phyloP scores from a whole-genome alignment of 1,140 invertebrate genomes.

The Linepithema humile region DNA sequence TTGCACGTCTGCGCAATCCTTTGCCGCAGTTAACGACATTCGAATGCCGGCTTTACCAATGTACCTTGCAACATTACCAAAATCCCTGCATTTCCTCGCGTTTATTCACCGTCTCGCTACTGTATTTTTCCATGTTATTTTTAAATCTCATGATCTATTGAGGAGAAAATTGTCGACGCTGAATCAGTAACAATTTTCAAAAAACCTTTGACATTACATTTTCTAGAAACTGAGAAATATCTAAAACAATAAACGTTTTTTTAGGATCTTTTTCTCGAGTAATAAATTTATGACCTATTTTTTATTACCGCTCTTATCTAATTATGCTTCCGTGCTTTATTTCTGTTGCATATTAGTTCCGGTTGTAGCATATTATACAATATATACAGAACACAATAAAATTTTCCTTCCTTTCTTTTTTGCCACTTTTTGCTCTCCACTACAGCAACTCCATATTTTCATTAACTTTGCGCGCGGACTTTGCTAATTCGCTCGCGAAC shows the following conservation, averaged over 20 bases:
- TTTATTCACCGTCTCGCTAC: constrained; percentile 7
- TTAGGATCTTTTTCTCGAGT: neutral
- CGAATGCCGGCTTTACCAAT: constrained; percentile 38
- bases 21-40: constrained; percentile 48
- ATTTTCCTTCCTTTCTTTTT: neutral
- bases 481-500: constrained; percentile 42
- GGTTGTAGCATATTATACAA: neutral
- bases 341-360: neutral
- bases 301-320: neutral
- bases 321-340: constrained; percentile 11
- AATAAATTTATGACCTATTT: neutral
- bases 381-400: neutral
- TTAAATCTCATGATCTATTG: neutral
- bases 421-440: neutral
- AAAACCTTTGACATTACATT: neutral
- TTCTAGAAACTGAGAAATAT: neutral
- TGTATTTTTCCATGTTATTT: constrained; percentile 33
- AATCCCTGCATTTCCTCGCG: constrained; percentile 15
- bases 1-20: constrained; percentile 45
- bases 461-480: constrained; percentile 4
- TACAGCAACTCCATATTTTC: constrained; percentile 14
- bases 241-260: too few relatives aligned
- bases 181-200: constrained; percentile 2
- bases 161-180: neutral
- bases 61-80: constrained; percentile 35